Base-by-base conservation (phyloP, 2,888 invertebrate genomes). In the Maniola hyperantus region DNA sequence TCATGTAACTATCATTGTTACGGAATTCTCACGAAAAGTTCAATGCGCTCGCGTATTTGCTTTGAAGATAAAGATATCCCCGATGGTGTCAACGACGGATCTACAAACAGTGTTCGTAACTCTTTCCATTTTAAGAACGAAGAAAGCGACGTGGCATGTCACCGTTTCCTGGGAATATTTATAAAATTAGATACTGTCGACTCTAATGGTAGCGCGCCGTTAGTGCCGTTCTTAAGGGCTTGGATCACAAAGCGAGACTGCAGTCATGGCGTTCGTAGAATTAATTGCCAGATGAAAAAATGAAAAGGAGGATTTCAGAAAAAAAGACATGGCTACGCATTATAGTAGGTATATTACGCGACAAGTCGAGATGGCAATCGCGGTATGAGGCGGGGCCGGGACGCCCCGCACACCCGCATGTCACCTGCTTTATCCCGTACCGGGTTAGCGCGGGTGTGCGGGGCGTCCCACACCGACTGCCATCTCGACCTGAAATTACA, bases 101-200 rank as follows among this genome's bases (percentile, higher is more conserved):
- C 76, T 75, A 75, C 84, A 84, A 86, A 87, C 80, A 82, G 71
- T 74, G 75, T 75, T 76, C 76, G 72, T 71, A 78, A 77, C 79
- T 80, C 77, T 78, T 77, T 76, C 77, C 81, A 76, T 77, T 77
- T 83, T 83, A 80, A 83, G 81, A 82, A 72, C 69, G 72, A 73
- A 78, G 77, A 73, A 73, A 73, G 76, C 77, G 55, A 66, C 74
- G 76, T 77, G 77, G 82, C 75, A 75, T 78, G 79, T 78, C 79
- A 72, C 74, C 81, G 76, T 83, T 84, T 85, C 83, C 83, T 83
- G 83, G 77, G 78, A 84, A 83, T 78, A 78, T 81, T 80, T 83
- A 76, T 77, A 69, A 72, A 70, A 67, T 71, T 66, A 64, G 62
- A 65, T 63, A 63, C 62, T 15, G 46, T 50, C 58, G 64, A 65